These are phyloP conservation scores for Butastur rufipennis DNA, from an alignment of 2,113 vertebrate genomes.

Conservation along the genomic window DNA sequence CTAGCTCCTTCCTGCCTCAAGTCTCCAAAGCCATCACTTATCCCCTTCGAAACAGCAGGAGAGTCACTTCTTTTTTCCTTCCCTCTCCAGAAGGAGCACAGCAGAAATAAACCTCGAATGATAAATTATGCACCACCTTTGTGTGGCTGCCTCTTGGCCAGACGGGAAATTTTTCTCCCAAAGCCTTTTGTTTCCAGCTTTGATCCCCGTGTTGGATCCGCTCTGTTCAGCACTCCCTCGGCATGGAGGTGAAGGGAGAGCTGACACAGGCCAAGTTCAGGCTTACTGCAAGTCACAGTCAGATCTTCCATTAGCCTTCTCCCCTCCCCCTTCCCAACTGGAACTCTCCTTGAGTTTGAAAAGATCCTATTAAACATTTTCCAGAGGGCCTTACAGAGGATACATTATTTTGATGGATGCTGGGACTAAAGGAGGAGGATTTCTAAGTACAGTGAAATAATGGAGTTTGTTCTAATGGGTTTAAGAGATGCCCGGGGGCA, in stretches of 20 bases:
- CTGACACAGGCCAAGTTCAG: slow-evolving; percentile 63
- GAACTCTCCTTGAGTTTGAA: slow-evolving; percentile 49
- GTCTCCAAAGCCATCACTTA: slow-evolving; percentile 27
- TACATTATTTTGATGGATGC: slow-evolving; percentile 69
- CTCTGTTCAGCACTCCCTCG: slow-evolving; percentile 52
- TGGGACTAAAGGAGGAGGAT: slow-evolving; percentile 54
- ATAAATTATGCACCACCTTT: slow-evolving; percentile 77
- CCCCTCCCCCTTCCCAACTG: slow-evolving; percentile 57
- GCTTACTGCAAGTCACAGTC: slow-evolving; percentile 51
- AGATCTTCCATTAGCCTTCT: slow-evolving; percentile 48
- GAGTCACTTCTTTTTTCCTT: slow-evolving; percentile 24
- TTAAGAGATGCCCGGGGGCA: slow-evolving; percentile 73
- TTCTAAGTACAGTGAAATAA: slow-evolving; percentile 65
- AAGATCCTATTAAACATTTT: slow-evolving; percentile 61
- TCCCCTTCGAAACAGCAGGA: slow-evolving; percentile 2
- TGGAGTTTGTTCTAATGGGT: slow-evolving; percentile 56
- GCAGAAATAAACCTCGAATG: slow-evolving; percentile 65
- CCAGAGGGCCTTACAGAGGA: slow-evolving; percentile 53
- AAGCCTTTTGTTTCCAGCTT: slow-evolving; percentile 72
- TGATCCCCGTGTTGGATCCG: slow-evolving; percentile 52
- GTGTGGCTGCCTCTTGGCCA: slow-evolving; percentile 69
- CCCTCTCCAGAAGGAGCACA: slow-evolving; percentile 48
- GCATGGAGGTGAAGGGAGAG: slow-evolving; percentile 64
- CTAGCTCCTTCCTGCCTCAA: slow-evolving; percentile 20
- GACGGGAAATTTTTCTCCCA: slow-evolving; percentile 70